A percentile compares a stretch with the other conserved stretches of the same genome.
These are phyloP conservation scores for Artibeus lituratus DNA, from an alignment of 2,797 vertebrate species.

Conservation along the genomic window DNA sequence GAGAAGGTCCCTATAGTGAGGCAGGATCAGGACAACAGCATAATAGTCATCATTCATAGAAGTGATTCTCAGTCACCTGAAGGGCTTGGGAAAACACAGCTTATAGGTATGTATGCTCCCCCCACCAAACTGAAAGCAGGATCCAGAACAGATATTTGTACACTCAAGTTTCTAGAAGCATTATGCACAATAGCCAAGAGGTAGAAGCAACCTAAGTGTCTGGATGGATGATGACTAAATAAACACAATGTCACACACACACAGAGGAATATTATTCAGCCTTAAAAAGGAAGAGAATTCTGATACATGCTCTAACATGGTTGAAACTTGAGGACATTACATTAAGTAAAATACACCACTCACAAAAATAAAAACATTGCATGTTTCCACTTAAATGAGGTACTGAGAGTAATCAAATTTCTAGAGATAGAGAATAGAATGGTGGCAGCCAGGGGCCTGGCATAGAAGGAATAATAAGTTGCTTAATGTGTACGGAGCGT, in stretches of 20 bases:
- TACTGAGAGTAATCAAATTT: neutral
- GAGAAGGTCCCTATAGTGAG: neutral
- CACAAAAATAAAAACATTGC: neutral
- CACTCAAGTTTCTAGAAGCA: neutral
- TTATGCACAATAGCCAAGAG: neutral
- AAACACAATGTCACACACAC: neutral
- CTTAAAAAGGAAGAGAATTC: neutral
- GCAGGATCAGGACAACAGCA: neutral
- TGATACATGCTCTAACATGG: neutral
- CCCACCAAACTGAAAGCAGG: neutral
- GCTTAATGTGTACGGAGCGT: neutral
- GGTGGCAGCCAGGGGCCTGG: neutral
- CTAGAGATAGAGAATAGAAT: neutral
- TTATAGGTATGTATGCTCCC: no score
- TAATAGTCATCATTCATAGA: neutral
- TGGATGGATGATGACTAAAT: neutral
- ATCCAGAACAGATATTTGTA: neutral
- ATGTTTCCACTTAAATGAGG: neutral
- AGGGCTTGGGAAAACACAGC: neutral
- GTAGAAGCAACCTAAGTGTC: neutral
- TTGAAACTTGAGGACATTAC: neutral
- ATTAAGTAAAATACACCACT: neutral
- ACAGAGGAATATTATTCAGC: neutral
- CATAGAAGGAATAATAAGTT: no score
- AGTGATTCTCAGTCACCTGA: neutral